Conservation (phyloP, 1,140 invertebrate species). For the Aphaenogaster ashmeadi region DNA sequence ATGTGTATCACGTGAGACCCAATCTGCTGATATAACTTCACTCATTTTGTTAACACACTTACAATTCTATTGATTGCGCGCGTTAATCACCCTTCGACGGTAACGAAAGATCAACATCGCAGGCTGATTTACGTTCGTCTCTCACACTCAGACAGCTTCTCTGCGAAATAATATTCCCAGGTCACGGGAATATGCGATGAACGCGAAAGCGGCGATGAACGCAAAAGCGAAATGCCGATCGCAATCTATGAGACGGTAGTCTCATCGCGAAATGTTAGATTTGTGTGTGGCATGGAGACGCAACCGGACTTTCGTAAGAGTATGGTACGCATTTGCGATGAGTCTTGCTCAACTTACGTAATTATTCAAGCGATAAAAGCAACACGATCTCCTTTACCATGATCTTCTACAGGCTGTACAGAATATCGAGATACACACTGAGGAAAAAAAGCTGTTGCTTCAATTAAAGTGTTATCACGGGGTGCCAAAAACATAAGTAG, state of each 20-base stretch:
- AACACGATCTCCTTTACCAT: not conserved
- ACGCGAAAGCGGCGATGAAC: conserved; percentile 13
- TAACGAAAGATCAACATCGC: conserved; percentile 36
- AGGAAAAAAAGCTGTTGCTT: no score
- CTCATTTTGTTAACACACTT: not conserved
- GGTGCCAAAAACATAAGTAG: no score
- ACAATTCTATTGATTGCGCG: conserved; percentile 6
- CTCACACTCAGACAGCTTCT: not conserved
- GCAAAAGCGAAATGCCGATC: conserved; percentile 67
- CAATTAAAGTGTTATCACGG: no score
- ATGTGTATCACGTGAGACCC: conserved; percentile 10
- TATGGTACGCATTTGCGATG: conserved; percentile 38
- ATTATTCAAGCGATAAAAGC: conserved; percentile 6
- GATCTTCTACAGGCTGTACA: not conserved
- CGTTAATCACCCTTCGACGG: conserved; percentile 5
- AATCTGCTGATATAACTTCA: conserved; percentile 54
- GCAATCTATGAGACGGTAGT: conserved; percentile 32
- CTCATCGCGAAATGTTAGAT: conserved; percentile 55
- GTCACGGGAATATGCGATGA: not conserved
- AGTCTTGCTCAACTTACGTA: conserved; percentile 16
- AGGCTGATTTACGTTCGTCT: not conserved
- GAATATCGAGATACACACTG: not conserved
- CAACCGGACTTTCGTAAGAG: conserved; percentile 61
- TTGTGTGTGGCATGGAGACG: conserved; percentile 35
- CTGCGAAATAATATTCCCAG: conserved; percentile 25